Percentiles rank a stretch among this genome's conserved stretches.
These are phyloP conservation scores for Apodemus sylvaticus DNA, from an alignment of 2,113 vertebrate species.

Conservation along the genomic window DNA sequence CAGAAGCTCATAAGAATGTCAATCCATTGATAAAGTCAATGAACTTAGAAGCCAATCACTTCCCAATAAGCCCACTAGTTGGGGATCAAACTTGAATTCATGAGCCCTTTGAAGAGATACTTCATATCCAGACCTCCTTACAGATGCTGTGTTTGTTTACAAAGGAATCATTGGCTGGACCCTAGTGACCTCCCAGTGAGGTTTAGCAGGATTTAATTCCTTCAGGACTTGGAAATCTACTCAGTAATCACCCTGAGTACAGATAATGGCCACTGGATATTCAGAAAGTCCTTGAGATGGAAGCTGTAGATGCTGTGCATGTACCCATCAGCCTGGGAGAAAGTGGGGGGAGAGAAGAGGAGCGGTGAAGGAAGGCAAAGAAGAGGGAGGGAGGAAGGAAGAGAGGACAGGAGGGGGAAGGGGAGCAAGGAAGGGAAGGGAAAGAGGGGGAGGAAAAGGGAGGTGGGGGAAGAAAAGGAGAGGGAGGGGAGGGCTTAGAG, in stretches of 20 bases:
- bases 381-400: too few relatives aligned
- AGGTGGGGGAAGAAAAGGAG: accelerated
- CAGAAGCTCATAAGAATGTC: background rate
- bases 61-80: background rate
- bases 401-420: too few relatives aligned
- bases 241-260: background rate
- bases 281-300: background rate
- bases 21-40: background rate
- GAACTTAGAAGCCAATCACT: background rate
- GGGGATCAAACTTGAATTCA: background rate
- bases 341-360: too few relatives aligned
- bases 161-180: background rate
- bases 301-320: background rate
- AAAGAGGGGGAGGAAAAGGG: too few relatives aligned
- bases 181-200: background rate
- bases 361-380: too few relatives aligned
- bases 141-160: background rate
- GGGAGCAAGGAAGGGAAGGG: accelerated
- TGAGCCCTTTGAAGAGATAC: background rate
- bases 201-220: background rate
- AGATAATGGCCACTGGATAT: background rate
- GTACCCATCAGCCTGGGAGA: background rate
- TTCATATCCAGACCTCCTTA: background rate
- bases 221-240: background rate
- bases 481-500: background rate